Evolutionary conservation across 2,888 invertebrate species (phyloP), one percentile per base, ranked within the genome.

Genomic region (Tupiocoris notatus): DNA sequence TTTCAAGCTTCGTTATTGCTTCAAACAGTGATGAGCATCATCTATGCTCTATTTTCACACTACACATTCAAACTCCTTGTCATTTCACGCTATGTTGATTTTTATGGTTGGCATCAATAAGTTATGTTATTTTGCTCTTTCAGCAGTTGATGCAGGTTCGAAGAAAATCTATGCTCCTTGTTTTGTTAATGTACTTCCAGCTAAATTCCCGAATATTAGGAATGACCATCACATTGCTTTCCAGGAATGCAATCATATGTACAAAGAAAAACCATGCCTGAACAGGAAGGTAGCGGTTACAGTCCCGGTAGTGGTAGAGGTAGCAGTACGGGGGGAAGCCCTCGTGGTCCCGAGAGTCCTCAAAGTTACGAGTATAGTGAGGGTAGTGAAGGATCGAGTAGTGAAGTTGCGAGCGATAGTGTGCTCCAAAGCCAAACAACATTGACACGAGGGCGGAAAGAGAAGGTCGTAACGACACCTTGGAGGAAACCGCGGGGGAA

Each of bases 231-330:
- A 7, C 39, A 39, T 39, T 39, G 39, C 39, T 39, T 39, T 39
- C 39, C 39, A 39, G 39, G 78, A 70, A 59, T 75, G 68, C 56
- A 59, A 20, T 21, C 65, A 22, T 61, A 65, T 61, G 84, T 84
- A 80, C 86, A 85, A 81, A 85, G 86, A 78, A 83, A 84, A 21
- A 79, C 84, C 75, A 83, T 85, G 57, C 83, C 83, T 54, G 86
- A 85, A 76, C 82, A 83, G 73, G 83, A 83, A 81, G 83, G 82
- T 78, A 81, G 81, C 65, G 79, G 81, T 88, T 88, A 88, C 25
- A 67, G 71, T 76, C 67, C 67, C 62, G 63, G 68, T 67, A 68
- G 59, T 54, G 62, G 54, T 25, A 68, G 25, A 9, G 63, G 68
- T 67, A 68, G 59, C 39, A 54, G 54, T 25, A 68, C 54, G 16